Percentiles rank a stretch among this genome's conserved stretches.
These are phyloP conservation scores for Amphiprion clarkii DNA, from an alignment of 2,797 vertebrate species.

Conservation along the genomic window DNA sequence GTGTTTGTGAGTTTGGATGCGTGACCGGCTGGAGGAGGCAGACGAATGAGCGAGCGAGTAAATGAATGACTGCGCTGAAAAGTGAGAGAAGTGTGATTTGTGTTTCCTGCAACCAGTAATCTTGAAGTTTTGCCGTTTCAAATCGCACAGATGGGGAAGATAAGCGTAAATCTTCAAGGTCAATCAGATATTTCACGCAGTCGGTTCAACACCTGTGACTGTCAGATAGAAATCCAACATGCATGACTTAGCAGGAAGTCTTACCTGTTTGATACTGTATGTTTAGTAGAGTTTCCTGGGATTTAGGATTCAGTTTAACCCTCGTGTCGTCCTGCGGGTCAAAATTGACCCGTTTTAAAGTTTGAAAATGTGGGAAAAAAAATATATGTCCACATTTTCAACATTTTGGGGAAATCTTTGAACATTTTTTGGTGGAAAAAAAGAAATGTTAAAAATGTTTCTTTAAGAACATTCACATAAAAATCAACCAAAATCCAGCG, in stretches of 20 bases:
- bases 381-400: no score
- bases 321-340: no score
- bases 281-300: no score
- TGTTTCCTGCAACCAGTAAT: neutral
- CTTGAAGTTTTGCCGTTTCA: neutral
- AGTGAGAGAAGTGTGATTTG: neutral
- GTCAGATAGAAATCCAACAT: conserved; percentile 10
- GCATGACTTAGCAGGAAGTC: neutral
- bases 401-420: no score
- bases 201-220: conserved; percentile 10
- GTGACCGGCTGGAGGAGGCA: conserved; percentile 23
- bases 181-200: neutral
- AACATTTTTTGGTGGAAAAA: no score
- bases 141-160: neutral
- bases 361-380: no score
- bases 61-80: conserved; percentile 15
- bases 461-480: no score
- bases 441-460: no score
- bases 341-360: no score
- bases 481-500: no score
- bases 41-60: conserved; percentile 6
- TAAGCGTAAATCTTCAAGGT: neutral
- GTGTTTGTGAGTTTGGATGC: conserved; percentile 23
- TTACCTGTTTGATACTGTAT: conserved; percentile 6
- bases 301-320: no score